phyloP scores from a whole-genome alignment of 2,888 invertebrate genomes.

The Drosophila paranaensis region DNA sequence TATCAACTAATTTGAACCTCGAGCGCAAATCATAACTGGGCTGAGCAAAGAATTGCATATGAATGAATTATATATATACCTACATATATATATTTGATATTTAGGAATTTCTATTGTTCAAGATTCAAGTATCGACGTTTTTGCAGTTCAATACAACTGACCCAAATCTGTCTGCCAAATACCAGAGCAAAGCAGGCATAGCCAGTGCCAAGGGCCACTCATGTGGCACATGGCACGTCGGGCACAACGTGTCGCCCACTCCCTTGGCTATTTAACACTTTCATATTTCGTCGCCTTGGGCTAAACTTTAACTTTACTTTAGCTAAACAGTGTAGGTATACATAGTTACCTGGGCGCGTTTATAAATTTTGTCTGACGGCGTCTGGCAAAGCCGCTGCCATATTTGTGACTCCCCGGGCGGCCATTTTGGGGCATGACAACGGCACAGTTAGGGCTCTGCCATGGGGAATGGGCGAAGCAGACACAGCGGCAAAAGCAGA shows the following conservation, averaged over 20 bases:
- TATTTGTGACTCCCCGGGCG: slow-evolving; percentile 75
- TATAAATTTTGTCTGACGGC: slow-evolving; percentile 63
- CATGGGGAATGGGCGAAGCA: slow-evolving; percentile 16
- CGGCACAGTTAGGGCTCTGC: slow-evolving; percentile 12
- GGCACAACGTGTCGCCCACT: slow-evolving; percentile 12
- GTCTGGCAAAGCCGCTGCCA: slow-evolving; percentile 67
- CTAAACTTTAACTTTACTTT: slow-evolving; percentile 64
- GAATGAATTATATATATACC: slow-evolving; percentile 6
- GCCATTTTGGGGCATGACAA: slow-evolving; percentile 55
- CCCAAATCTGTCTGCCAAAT: slow-evolving; percentile 72
- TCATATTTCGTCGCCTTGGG: slow-evolving; percentile 67
- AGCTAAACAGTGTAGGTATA: background rate
- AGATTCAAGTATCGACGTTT: slow-evolving; percentile 37
- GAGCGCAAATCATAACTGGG: slow-evolving; percentile 18
- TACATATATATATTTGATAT: background rate
- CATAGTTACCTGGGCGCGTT: slow-evolving; percentile 43
- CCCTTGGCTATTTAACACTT: slow-evolving; percentile 73
- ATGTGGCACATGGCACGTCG: slow-evolving; percentile 1
- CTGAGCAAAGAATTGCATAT: slow-evolving; percentile 1
- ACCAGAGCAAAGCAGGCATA: slow-evolving; percentile 39
- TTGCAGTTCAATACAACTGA: slow-evolving; percentile 57
- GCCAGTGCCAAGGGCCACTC: slow-evolving; percentile 9
- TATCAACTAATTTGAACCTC: slow-evolving; percentile 45
- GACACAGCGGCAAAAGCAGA: background rate
- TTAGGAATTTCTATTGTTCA: slow-evolving; percentile 12